Base-by-base conservation (phyloP, 2,888 invertebrate species). In the Phragmatobia fuliginosa region DNA sequence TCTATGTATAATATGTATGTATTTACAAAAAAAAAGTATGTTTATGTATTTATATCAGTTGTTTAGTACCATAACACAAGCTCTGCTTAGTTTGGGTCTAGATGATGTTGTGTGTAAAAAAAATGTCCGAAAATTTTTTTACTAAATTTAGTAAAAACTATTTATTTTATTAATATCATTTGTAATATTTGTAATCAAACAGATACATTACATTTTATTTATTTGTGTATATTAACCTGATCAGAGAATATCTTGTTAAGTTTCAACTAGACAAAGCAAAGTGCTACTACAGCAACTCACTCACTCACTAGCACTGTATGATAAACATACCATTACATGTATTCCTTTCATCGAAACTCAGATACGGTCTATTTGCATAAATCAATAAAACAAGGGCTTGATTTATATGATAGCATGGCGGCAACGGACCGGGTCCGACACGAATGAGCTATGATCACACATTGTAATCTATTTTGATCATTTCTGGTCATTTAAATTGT, bases 361-460 rank as follows among this genome's bases (percentile, higher is more conserved):
- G 66, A 73, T 41, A 69, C 66, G 64, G 56, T 71, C 72, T 83
- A 88, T 90, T 89, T 87, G 83, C 88, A 90, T 90, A 88, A 88
- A 90, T 88, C 89, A 88, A 90, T 90, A 90, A 86, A 36, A 67
- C 56, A 49, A 59, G 31, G 25, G 31, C 45, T 18, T 52, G 33
- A 18, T 66, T 62, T 66, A 84, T 81, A 84, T 79, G n/a, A 25
- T 45, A 62, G 49, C 21, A 52, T 31, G 49, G 25, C 41, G 25
- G n/a, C 21, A 28, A 62, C 66, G 65, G n/a, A 33, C 49, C 45
- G 63, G 63, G 62, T 7, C 32, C 63, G 49, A 25, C 45, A 49
- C 49, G 49, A 18, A 63, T 45, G 25, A 38, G 61, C 36, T 56
- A 28, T 25, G 14, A 25, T 7, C 25, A 61, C 4, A 33, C n/a